Conservation (phyloP, 2,113 vertebrate species). For the Gymnorhina tibicen region DNA sequence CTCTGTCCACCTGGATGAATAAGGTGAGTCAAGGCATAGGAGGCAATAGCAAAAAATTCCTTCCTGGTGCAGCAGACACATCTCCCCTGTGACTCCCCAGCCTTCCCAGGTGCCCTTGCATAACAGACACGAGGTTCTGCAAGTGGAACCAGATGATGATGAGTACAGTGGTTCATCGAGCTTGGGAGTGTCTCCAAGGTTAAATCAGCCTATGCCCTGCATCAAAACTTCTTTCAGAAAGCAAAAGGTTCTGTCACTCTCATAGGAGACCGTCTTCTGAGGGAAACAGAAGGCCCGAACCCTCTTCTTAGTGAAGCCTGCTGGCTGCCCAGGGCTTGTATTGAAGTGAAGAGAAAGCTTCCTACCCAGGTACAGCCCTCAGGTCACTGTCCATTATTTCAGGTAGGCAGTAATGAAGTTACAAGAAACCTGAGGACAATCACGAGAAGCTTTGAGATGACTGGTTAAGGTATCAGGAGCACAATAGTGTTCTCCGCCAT, state of each 20-base stretch:
- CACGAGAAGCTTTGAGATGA: not conserved
- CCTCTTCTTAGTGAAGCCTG: not conserved
- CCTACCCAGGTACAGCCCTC: no score
- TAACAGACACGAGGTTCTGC: not conserved
- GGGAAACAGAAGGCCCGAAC: not conserved
- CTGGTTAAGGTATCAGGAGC: not conserved
- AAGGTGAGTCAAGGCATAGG: not conserved
- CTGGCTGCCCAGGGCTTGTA: not conserved
- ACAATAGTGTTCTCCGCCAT: not conserved
- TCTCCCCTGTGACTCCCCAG: no score
- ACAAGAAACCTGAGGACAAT: not conserved
- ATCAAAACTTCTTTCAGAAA: not conserved
- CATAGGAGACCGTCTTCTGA: not conserved
- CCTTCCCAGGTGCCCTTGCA: not conserved
- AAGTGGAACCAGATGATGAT: not conserved
- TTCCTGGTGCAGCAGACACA: not conserved
- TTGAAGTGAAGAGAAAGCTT: not conserved
- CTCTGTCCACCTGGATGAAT: not conserved
- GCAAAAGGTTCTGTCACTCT: not conserved
- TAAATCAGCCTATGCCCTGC: not conserved
- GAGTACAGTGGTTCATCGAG: not conserved
- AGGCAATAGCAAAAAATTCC: not conserved
- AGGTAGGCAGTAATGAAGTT: not conserved
- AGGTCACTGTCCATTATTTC: not conserved
- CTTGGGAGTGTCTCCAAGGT: not conserved